phyloP scores from a whole-genome alignment of 2,888 invertebrate genomes.

The Gandaritis pyraliata region DNA sequence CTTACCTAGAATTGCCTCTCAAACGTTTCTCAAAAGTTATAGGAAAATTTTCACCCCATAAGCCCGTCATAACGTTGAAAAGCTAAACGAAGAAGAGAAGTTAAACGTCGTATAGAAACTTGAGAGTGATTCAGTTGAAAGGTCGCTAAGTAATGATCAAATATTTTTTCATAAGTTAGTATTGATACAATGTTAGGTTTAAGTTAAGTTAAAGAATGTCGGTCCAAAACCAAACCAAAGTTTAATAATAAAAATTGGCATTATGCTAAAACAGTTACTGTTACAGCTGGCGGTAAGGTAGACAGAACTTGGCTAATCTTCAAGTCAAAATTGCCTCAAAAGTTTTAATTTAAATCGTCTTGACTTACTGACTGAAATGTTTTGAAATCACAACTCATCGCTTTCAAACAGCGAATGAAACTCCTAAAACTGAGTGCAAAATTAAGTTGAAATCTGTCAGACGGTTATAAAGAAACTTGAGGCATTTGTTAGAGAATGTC shows the following conservation, averaged over 20 bases:
- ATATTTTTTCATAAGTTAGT: too few relatives aligned
- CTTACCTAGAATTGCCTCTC: too few relatives aligned
- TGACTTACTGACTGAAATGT: slow-evolving; percentile 22
- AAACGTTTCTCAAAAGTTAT: too few relatives aligned
- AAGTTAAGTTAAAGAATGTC: background rate
- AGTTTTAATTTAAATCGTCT: slow-evolving; percentile 20
- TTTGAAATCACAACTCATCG: slow-evolving; percentile 27
- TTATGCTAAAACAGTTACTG: slow-evolving; percentile 3
- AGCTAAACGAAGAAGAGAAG: too few relatives aligned
- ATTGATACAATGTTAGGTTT: too few relatives aligned
- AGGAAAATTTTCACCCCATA: too few relatives aligned
- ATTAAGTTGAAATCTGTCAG: slow-evolving; percentile 41
- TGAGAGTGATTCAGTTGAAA: too few relatives aligned
- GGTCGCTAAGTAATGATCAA: too few relatives aligned
- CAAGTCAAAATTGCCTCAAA: slow-evolving; percentile 8
- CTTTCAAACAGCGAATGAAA: slow-evolving; percentile 17
- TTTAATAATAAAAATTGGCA: background rate
- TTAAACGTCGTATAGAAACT: too few relatives aligned
- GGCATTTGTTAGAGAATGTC: slow-evolving; percentile 35
- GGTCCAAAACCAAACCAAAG: background rate
- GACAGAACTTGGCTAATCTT: slow-evolving; percentile 10
- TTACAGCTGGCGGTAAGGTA: slow-evolving; percentile 3
- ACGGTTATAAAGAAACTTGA: slow-evolving; percentile 37
- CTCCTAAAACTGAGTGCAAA: slow-evolving; percentile 27
- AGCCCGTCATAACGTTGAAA: too few relatives aligned